Evolutionary conservation across 1,140 invertebrate genomes (phyloP), one percentile per base, ranked within the genome.

Genomic region (Saxidomus purpurata): DNA sequence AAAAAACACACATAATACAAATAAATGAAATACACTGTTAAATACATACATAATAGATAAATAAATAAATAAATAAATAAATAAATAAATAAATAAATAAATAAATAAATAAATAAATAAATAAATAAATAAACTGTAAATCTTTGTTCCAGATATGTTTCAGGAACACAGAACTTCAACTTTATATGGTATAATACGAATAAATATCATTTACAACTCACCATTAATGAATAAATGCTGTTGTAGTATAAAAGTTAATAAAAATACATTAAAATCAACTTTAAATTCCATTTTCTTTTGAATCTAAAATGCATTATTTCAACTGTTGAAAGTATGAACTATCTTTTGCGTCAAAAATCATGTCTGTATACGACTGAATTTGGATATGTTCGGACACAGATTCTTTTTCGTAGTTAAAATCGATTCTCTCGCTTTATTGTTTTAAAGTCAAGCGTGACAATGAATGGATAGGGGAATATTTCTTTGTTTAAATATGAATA

Each of bases 351-450:
- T 40, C 36, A 40, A 6, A 59, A 71, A 2, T 71, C 67, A 71
- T 38, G 34, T 40, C 17, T 71, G 9, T 2, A 67, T 31, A 40
- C 67, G 34, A 43, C 4, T 43, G 43, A 9, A 71, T 71, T 71
- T 40, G 67, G 67, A 71, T 71, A 71, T 17, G 67, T 71, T 71
- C 67, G 67, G 67, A 71, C 67, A 71, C 22, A 28, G 67, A 25
- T n/a, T 4, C n/a, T 63, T 43, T 43, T 43, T 43, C 15, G 43
- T 43, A 43, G 43, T 43, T 6, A 59, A 59, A 59, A 71, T 71
- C 67, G 67, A 71, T 71, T 71, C 61, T 19, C 61, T 22, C 1
- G 6, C 31, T 9, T n/a, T 15, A 71, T 71, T 71, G 67, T 71
- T 71, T 71, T 71, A 38, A 19, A 71, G 67, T 19, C 25, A 63